Base-by-base conservation (phyloP, 2,888 invertebrate genomes). In the Adela reaumurella region DNA sequence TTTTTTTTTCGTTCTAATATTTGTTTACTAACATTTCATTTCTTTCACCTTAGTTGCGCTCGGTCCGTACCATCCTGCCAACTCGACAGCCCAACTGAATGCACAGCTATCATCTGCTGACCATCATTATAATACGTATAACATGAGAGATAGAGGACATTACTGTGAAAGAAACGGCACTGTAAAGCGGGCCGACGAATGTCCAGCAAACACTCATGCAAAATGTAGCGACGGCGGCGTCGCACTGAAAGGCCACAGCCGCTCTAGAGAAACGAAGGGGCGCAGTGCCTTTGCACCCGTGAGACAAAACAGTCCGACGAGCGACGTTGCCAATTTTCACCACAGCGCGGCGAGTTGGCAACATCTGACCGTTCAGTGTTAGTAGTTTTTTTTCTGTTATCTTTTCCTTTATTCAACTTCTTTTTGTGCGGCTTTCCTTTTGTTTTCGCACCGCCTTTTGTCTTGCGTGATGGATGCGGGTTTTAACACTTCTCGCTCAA, bases 301-400 rank as follows among this genome's bases (percentile, higher is more conserved):
- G 71, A 81, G 81, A 74, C 83, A 81, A 35, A 35, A 35, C 68
- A 82, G 73, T 69, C 81, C 81, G 68, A 78, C 82, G 67, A 74
- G 81, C 67, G 35, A 8, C n/a, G 68, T 62, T 60, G 56, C 61
- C 61, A 67, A 65, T 67, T 64, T 62, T 49, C 70, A 70, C 57
- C 69, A 69, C 53, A 69, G 35, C 35, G 35, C 35, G 14, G 35
- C 73, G 59, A 73, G 81, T 71, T 84, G 84, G 83, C 83, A 83
- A 68, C 82, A 82, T 69, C 81, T 84, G 65, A 74, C 83, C 60
- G 84, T 84, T 62, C 84, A 84, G 67, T 84, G 84, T 83, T 84
- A 84, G 84, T 83, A 82, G 81, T 63, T 69, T 53, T 53, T 44
- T 17, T 20, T 29, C 19, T 46, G 17, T 18, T 24, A 24, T 46